These are phyloP conservation scores for Pandemis heparana DNA, from an alignment of 2,888 invertebrate species.

Conservation along the genomic window DNA sequence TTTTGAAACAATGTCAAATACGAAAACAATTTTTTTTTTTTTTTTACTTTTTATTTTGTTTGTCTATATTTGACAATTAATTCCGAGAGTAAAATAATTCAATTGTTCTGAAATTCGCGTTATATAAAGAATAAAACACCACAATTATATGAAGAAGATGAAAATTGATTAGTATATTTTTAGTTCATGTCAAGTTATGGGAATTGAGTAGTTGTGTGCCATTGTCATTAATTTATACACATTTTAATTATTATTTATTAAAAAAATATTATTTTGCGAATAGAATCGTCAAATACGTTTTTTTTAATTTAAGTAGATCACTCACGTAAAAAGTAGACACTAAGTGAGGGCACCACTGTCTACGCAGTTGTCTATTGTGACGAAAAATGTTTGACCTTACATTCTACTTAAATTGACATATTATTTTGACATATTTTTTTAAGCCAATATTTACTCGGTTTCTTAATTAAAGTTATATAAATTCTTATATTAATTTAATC, in stretches of 20 bases:
- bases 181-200: slow-evolving; percentile 28
- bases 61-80: background rate
- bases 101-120: slow-evolving; percentile 25
- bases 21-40: no score
- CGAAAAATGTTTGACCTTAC: no score
- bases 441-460: background rate
- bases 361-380: no score
- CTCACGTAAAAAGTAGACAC: no score
- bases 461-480: background rate
- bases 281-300: no score
- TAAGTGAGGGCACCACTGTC: no score
- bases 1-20: no score
- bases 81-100: background rate
- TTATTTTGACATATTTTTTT: background rate
- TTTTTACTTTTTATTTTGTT: no score
- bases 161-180: background rate
- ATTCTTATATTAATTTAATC: background rate
- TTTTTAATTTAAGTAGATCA: no score
- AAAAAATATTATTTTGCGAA: background rate
- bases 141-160: no score
- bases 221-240: slow-evolving; percentile 31
- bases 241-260: slow-evolving; percentile 14
- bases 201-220: slow-evolving; percentile 41
- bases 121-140: background rate
- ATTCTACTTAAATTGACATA: no score